phyloP scores from a whole-genome alignment of 2,888 invertebrate genomes.

The Taphrorychus bicolor region DNA sequence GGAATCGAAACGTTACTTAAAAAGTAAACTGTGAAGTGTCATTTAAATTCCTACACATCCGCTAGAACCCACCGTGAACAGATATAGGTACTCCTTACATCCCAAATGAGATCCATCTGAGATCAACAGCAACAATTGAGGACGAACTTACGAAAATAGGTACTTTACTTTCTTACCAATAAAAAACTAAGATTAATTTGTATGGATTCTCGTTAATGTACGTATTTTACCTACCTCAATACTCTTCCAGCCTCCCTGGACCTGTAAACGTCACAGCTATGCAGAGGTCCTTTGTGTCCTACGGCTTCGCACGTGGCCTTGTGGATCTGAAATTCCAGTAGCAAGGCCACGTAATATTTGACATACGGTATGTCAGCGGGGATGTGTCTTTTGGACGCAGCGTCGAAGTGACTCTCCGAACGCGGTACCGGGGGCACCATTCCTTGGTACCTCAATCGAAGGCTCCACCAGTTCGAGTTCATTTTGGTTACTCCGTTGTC shows the following conservation, averaged over 20 bases:
- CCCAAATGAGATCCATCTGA: too few relatives aligned
- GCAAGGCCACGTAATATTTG: slow-evolving; percentile 82
- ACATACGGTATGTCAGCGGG: slow-evolving; percentile 75
- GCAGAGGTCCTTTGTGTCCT: slow-evolving; percentile 75
- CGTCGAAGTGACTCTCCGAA: slow-evolving; percentile 79
- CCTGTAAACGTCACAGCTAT: slow-evolving; percentile 82
- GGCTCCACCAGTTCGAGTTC: slow-evolving; percentile 80
- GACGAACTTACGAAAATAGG: background rate
- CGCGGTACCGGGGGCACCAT: slow-evolving; percentile 74
- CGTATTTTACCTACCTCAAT: too few relatives aligned
- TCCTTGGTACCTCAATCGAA: slow-evolving; percentile 75
- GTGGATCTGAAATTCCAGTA: slow-evolving; percentile 87
- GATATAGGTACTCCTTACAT: too few relatives aligned
- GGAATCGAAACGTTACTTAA: too few relatives aligned
- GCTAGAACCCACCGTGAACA: too few relatives aligned
- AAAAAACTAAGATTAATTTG: too few relatives aligned
- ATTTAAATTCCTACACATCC: too few relatives aligned
- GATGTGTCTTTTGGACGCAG: slow-evolving; percentile 84
- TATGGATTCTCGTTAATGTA: too few relatives aligned
- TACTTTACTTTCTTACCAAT: too few relatives aligned
- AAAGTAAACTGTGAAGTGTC: too few relatives aligned
- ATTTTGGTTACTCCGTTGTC: slow-evolving; percentile 74
- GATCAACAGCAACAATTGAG: background rate
- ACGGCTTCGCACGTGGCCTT: slow-evolving; percentile 78
- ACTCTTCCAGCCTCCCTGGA: slow-evolving; percentile 81